Base-by-base conservation (phyloP, 2,797 vertebrate genomes). In the Lagocephalus sceleratus region DNA sequence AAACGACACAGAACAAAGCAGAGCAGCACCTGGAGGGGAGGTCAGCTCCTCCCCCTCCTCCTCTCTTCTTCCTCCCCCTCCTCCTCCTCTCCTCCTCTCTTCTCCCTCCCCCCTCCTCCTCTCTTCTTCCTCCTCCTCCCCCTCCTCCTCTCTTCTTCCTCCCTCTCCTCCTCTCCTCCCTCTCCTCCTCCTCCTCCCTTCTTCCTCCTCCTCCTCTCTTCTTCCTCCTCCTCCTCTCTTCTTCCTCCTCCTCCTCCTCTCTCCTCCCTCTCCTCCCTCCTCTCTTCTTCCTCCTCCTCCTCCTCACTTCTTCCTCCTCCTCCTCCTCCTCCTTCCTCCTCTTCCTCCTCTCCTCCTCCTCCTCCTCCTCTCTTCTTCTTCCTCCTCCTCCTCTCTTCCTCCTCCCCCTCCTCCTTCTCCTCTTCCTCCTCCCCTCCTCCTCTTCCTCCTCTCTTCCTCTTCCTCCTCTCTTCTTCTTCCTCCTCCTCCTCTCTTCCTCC, bases 11-110 rank as follows among this genome's bases (percentile, higher is more conserved):
- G 25, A 59, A 87, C 0, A 70, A 47, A 1, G 81, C 79, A 0
- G 84, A 88, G 2, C 52, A 62, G 67, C 66, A 60, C 38, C 52
- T 90, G 38, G 75, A 87, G 9, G 59, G 68, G 75, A 85, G 88
- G 90, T 91, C 40, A 65, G 43, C 2, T 40, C 41, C 10, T 44
- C 7, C 0, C 29, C 26, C 25, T 17, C 1, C 15, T 3, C 40
- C 1, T 39, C n/a, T n/a, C n/a, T 17, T 16, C n/a, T 35, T 14
- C 32, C 12, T 35, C 32, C 11, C 1, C 5, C 32, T 4, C 14
- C 32, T 35, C 5, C 32, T 19, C n/a, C n/a, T n/a, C 10, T 44
- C 7, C 0, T 39, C 26, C 25, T 17, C 1, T n/a, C 2, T 26
- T 1, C n/a, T n/a, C n/a, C n/a, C n/a, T n/a, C n/a, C n/a, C n/a